Evolutionary conservation across 2,113 vertebrate species (phyloP), one percentile per base, ranked within the genome.

Genomic region (Trichomycterus rosablanca): DNA sequence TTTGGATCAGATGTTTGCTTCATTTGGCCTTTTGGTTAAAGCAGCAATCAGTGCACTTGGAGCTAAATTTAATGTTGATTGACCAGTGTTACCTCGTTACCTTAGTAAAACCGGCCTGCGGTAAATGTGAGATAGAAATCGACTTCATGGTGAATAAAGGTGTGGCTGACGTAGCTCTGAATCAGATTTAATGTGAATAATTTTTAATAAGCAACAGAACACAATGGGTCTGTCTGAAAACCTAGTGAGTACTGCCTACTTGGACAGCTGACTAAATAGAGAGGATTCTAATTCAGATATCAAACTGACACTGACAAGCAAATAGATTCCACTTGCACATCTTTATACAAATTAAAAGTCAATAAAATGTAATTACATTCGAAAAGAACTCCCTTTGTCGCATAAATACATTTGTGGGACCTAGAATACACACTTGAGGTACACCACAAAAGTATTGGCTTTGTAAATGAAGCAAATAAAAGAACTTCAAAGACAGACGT

Each of bases 401-500:
- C n/a, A n/a, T n/a, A n/a, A n/a, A n/a, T 30, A 3, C 3, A 30
- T 7, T 30, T 30, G 7, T 30, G 26, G 3, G 26, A 7, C 7
- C 7, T 30, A 30, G 7, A 30, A 30, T 30, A 7, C 7, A 30
- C 26, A 30, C 26, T 30, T 30, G 26, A 30, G 7, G 26, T 30
- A 7, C 3, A 4, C 26, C 26, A n/a, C n/a, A n/a, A n/a, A n/a
- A n/a, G n/a, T n/a, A n/a, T n/a, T n/a, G n/a, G n/a, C n/a, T 30
- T 30, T 30, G 26, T 3, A 30, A 3, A 30, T 30, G 26, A 4
- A 7, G 26, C 26, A 42, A 48, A 45, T 32, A 45, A 35, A 70
- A 53, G 51, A 52, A 55, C 28, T 66, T 67, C 63, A 63, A 23
- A 54, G n/a, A 42, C 1, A 42, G 6, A 39, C 3, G 7, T 37